phyloP scores from a whole-genome alignment of 2,888 invertebrate genomes.

The Macaria notata region DNA sequence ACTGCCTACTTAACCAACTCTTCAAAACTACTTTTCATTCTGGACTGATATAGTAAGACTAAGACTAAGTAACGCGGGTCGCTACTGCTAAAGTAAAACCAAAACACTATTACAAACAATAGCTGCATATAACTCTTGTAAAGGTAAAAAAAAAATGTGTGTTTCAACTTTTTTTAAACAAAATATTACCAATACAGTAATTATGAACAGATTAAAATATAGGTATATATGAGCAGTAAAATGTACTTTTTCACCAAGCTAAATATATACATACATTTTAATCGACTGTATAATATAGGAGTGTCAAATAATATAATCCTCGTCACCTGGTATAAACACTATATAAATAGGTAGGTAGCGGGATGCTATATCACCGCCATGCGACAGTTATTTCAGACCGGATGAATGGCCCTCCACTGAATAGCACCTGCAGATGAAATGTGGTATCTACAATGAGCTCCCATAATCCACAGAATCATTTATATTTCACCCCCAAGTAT shows the following conservation, averaged over 20 bases:
- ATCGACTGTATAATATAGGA: conserved; percentile 1
- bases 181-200: too few species aligned
- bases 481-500: conserved; percentile 11
- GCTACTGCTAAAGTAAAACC: too few species aligned
- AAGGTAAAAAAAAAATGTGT: too few species aligned
- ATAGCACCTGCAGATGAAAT: conserved; percentile 58
- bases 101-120: too few species aligned
- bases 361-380: conserved; percentile 65
- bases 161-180: too few species aligned
- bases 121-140: too few species aligned
- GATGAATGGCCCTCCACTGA: conserved; percentile 62
- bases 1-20: too few species aligned
- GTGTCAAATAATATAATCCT: conserved; percentile 30
- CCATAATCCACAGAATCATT: conserved; percentile 24
- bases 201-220: neutral
- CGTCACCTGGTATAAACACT: conserved; percentile 41
- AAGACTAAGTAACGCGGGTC: too few species aligned
- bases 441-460: conserved; percentile 40
- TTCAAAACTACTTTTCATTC: too few species aligned
- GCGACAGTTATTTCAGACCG: conserved; percentile 72
- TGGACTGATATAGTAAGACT: too few species aligned
- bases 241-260: conserved; percentile 25
- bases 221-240: conserved; percentile 1
- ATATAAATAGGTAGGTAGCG: conserved; percentile 3
- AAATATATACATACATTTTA: conserved; percentile 30